Evolutionary conservation across 35 echinoderm and acorn worm genomes (phyloP).

Genomic region (Apostichopus californicus): DNA sequence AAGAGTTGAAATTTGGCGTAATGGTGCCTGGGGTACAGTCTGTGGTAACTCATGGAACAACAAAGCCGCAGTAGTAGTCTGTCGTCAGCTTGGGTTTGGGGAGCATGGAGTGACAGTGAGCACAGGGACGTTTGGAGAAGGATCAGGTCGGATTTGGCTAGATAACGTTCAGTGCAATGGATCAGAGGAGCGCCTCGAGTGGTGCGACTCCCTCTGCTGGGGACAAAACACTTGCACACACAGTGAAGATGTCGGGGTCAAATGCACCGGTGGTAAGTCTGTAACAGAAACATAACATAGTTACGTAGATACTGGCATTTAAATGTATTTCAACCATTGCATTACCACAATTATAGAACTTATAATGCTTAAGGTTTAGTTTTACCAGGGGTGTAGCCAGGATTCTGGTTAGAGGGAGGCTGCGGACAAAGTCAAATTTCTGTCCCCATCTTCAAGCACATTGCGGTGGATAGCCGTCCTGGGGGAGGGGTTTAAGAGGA

Average conservation of each 20-base stretch:
- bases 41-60: conserved; percentile 24
- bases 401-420: too few relatives aligned
- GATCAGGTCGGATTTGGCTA: conserved; percentile 33
- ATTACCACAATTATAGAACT: too few relatives aligned
- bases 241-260: not conserved
- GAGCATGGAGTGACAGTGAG: not conserved
- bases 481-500: too few relatives aligned
- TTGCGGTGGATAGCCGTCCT: too few relatives aligned
- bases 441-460: too few relatives aligned
- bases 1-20: conserved; percentile 36
- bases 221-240: not conserved
- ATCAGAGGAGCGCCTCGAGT: not conserved
- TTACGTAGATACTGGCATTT: too few relatives aligned
- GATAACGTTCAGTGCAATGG: conserved; percentile 37
- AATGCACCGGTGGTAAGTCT: not conserved
- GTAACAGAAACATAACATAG: too few relatives aligned
- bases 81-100: conserved; percentile 52
- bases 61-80: conserved; percentile 33
- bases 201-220: not conserved
- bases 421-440: too few relatives aligned
- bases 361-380: too few relatives aligned
- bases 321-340: too few relatives aligned
- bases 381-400: too few relatives aligned
- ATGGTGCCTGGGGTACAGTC: conserved; percentile 59
- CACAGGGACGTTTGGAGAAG: conserved; percentile 17